These are phyloP conservation scores for Thamnaconus septentrionalis DNA, from an alignment of 2,113 vertebrate species.

Conservation along the genomic window DNA sequence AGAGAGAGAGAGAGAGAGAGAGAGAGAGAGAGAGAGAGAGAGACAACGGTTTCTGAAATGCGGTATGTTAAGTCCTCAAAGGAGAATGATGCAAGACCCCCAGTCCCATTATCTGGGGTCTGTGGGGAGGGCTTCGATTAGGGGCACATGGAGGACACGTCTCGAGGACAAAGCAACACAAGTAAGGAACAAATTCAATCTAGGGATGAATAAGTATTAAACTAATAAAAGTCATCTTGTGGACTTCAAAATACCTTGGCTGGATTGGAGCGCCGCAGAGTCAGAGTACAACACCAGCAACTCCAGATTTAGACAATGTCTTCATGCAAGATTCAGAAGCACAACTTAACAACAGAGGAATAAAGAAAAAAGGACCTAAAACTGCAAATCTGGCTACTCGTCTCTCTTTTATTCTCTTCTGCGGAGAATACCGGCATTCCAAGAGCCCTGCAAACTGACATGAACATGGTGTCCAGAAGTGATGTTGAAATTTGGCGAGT, in stretches of 20 bases:
- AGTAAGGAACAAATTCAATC: neutral
- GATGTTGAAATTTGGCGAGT: constrained; percentile 23
- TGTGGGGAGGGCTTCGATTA: constrained; percentile 9
- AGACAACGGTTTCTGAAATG: constrained; percentile 44
- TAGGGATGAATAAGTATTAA: neutral
- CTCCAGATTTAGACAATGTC: too few relatives aligned
- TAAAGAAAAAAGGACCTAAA: neutral
- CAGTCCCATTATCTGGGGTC: constrained; percentile 34
- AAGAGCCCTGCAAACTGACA: constrained; percentile 4
- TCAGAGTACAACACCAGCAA: constrained; percentile 15
- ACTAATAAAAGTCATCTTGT: neutral
- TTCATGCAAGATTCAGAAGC: too few relatives aligned
- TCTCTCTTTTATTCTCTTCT: constrained; percentile 5
- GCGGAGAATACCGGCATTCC: constrained; percentile 1
- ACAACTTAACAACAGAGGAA: neutral
- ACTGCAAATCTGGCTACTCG: neutral
- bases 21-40: constrained; percentile 10
- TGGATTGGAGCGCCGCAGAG: neutral
- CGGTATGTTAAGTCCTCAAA: constrained; percentile 35
- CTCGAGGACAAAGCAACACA: neutral
- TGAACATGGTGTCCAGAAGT: constrained; percentile 12
- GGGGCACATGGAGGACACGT: constrained; percentile 21
- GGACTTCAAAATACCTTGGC: constrained; percentile 1
- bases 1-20: neutral
- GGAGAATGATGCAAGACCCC: constrained; percentile 57